These are phyloP conservation scores for Corvus hawaiiensis DNA, from an alignment of 2,113 vertebrate genomes.

Conservation along the genomic window DNA sequence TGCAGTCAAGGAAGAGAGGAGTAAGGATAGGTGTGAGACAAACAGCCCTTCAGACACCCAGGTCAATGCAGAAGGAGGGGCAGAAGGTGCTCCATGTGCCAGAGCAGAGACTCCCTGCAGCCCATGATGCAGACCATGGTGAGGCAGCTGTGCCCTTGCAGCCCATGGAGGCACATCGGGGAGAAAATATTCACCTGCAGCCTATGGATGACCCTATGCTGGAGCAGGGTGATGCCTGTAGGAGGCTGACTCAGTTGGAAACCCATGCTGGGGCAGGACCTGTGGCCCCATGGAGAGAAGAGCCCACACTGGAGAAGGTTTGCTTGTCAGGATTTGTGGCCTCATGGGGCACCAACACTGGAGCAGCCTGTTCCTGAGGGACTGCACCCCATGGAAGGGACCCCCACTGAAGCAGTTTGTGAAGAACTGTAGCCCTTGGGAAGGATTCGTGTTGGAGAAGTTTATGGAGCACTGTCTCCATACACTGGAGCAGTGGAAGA, in stretches of 20 bases:
- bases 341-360: fast-evolving
- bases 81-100: neutral
- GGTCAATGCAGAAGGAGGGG: neutral
- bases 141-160: neutral
- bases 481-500: no score
- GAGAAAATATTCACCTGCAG: neutral
- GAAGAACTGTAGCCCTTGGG: neutral
- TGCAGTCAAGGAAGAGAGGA: neutral
- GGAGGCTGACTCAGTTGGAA: neutral
- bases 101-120: neutral
- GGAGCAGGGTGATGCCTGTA: neutral
- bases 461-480: neutral
- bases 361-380: neutral
- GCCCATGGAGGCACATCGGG: neutral
- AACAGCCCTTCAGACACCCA: neutral
- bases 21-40: neutral
- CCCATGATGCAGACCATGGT: neutral
- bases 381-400: neutral
- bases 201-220: neutral
- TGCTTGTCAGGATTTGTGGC: neutral
- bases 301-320: neutral
- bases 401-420: neutral
- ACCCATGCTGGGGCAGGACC: neutral
- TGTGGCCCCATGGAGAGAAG: neutral
- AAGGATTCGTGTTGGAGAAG: neutral